A percentile compares a stretch with the other conserved stretches of the same genome.
Conservation (phyloP, 2,888 invertebrate species). For the Achlya flavicornis region DNA sequence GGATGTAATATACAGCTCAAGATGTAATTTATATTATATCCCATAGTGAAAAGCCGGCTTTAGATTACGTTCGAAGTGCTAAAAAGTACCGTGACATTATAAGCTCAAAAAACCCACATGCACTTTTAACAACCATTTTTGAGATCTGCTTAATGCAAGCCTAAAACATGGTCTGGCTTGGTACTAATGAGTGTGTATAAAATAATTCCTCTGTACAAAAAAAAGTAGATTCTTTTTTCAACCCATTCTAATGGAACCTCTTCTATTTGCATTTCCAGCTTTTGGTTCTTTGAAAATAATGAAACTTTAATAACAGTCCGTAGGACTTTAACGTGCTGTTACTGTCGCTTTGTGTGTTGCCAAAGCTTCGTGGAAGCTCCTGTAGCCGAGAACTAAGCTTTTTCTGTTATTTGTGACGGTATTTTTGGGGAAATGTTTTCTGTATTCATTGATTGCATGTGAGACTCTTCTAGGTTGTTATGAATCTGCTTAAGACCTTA, state of each 20-base stretch:
- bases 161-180: neutral
- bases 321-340: neutral
- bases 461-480: neutral
- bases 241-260: neutral
- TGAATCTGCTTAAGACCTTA: too few relatives aligned
- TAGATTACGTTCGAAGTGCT: too few relatives aligned
- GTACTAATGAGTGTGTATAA: neutral
- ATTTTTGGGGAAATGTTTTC: neutral
- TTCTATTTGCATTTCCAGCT: neutral
- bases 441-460: neutral
- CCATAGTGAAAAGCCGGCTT: too few relatives aligned
- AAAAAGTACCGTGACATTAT: too few relatives aligned
- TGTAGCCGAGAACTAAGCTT: neutral
- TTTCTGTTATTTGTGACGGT: neutral
- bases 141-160: neutral
- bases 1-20: too few relatives aligned
- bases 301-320: neutral
- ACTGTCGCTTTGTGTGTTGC: neutral
- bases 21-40: too few relatives aligned
- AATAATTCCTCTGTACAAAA: neutral
- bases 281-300: neutral
- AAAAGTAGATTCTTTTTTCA: neutral
- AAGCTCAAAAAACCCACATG: neutral
- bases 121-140: neutral
- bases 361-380: neutral